Evolutionary conservation across 2,797 vertebrate species (phyloP), one percentile per base, ranked within the genome.

Genomic region (Platalea minor): DNA sequence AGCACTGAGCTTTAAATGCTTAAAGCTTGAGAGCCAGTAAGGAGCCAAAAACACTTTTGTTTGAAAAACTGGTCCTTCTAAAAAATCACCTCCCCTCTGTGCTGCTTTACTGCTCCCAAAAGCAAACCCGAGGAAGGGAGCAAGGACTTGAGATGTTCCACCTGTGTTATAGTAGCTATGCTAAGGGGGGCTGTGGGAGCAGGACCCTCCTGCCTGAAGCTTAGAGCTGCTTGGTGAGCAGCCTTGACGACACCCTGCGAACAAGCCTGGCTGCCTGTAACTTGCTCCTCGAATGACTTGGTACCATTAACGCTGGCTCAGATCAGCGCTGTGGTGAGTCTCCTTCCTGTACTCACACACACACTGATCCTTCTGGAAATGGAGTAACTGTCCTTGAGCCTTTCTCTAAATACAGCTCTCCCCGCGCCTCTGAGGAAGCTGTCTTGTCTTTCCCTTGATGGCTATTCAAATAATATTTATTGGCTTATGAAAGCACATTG

Each of bases 151-250:
- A 28, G 64, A 12, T 21, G 35, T 50, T 28, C 54, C 19, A 7
- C 43, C 45, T 33, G 43, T 25, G 21, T 17, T 33, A 21, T 2
- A 26, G 11, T 1, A 1, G 24, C 45, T 23, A 7, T 2, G 4
- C 35, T 29, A 13, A 14, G 29, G 10, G 20, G 37, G 48, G 10
- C 23, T 8, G 35, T 2, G 5, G 53, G 64, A 11, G 3, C 17
- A 33, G 23, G 35, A 14, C 29, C 14, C 24, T 70, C 4, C n/a
- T 28, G 29, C 14, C 45, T 37, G 65, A 19, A 17, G 29, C 63
- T 56, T 15, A 5, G 25, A 46, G 39, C 39, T 28, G 15, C 76
- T 6, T 13, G 46, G 17, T 26, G 37, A 65, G 18, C 60, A 23
- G 39, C 39, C 37, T 4, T 9, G 48, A 21, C 0, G 7, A 17